Evolutionary conservation across 2,797 vertebrate species (phyloP), one percentile per base, ranked within the genome.

Genomic region (Denticeps clupeoides): DNA sequence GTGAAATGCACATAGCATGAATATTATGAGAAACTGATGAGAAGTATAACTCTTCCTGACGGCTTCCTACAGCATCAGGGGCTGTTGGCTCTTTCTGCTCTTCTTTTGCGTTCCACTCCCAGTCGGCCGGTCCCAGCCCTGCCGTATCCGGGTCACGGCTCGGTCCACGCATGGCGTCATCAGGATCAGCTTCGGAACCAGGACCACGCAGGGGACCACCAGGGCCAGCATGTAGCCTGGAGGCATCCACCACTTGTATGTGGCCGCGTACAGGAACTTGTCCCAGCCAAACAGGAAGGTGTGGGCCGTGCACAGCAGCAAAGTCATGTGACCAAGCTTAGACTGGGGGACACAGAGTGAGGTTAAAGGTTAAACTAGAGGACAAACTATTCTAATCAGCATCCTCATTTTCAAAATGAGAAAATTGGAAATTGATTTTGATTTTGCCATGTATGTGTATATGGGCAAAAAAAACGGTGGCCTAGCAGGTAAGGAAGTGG

Each of bases 251-350:
- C 84, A 87, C 16, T 18, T 73, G 28, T 80, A 82, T 0, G 38
- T 15, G 0, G n/a, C 35, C 1, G 69, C 41, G 5, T 2, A 50
- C 47, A 87, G 65, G 68, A 88, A 86, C 44, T n/a, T 47, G 2
- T 72, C 70, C 41, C 81, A 77, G 0, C 84, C 84, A 0, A 73
- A 86, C 22, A 78, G 31, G 41, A 86, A 5, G 0, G 79, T 71
- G 44, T 88, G 86, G 4, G 74, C 75, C 2, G 83, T 86, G 51
- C 82, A 86, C n/a, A 88, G 59, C 58, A 78, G 44, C 59, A 88
- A 60, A 4, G 85, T 73, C 52, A 87, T 29, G 37, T 83, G 83
- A 51, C 86, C 86, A 28, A 88, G 69, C 63, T 84, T 87, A 67
- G 86, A 88, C 86, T 88, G 63, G 8, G 51, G 50, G 13, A n/a